These are phyloP conservation scores for Microvelia longipes DNA, from an alignment of 1,140 invertebrate species.

Conservation along the genomic window DNA sequence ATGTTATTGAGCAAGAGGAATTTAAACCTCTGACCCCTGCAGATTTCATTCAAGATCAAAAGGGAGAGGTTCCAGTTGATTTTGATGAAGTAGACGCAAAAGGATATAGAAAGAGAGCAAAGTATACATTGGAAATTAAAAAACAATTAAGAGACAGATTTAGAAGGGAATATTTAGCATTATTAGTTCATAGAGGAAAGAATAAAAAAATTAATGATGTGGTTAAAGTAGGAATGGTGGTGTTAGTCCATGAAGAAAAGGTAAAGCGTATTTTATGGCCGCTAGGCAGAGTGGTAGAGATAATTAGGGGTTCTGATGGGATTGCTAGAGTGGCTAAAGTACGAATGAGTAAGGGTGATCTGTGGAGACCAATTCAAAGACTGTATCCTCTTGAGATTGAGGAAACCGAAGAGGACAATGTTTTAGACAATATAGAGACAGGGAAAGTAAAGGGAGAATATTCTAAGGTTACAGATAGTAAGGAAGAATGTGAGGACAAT, in stretches of 20 bases:
- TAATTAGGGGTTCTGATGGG: background rate
- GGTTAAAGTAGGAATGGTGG: background rate
- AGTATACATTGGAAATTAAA: background rate
- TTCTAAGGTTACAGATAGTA: no score
- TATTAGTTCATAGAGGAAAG: background rate
- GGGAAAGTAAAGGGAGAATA: no score
- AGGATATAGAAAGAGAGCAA: background rate
- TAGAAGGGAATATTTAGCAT: background rate
- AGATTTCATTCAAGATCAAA: background rate
- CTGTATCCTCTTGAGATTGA: no score
- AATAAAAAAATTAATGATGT: background rate
- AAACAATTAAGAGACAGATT: background rate
- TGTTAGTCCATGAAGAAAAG: background rate
- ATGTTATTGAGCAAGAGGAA: slow-evolving; percentile 11
- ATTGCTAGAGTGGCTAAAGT: background rate
- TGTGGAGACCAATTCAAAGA: no score
- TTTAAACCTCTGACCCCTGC: background rate
- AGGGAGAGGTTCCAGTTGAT: background rate
- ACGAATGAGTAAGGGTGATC: no score
- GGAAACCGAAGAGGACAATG: no score
- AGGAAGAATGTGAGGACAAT: no score
- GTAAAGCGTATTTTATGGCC: background rate
- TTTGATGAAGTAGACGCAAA: background rate
- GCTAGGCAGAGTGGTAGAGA: background rate
- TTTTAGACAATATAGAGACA: no score